These are phyloP conservation scores for Drosophila navojoa DNA, from an alignment of 1,140 invertebrate genomes.

Conservation along the genomic window DNA sequence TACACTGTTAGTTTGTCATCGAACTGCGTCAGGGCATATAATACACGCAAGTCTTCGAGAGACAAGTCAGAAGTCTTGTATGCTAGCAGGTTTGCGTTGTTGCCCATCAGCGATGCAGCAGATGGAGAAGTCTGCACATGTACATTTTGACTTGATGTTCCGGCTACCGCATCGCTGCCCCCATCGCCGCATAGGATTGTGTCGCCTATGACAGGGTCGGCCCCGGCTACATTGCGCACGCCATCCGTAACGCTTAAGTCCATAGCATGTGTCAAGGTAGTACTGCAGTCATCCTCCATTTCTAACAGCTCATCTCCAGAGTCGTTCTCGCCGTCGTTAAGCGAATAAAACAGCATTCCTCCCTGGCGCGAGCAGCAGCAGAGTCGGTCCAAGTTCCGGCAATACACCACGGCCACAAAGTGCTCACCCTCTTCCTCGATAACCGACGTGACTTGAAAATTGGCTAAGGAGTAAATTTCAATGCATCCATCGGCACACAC, in stretches of 20 bases:
- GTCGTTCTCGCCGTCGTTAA: slow-evolving; percentile 89
- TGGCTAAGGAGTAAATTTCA: slow-evolving; percentile 87
- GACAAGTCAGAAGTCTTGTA: slow-evolving; percentile 85
- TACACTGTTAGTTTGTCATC: slow-evolving; percentile 86
- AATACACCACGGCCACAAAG: slow-evolving; percentile 91
- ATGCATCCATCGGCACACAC: slow-evolving; percentile 89
- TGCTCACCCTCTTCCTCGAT: slow-evolving; percentile 88
- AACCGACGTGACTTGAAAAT: slow-evolving; percentile 87
- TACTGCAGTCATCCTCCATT: slow-evolving; percentile 86
- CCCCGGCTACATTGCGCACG: slow-evolving; percentile 15
- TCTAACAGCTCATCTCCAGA: slow-evolving; percentile 88
- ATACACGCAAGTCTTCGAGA: slow-evolving; percentile 85
- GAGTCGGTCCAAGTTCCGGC: slow-evolving; percentile 92
- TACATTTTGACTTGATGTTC: slow-evolving; percentile 25
- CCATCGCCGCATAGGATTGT: slow-evolving; percentile 52
- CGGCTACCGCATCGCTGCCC: slow-evolving; percentile 24
- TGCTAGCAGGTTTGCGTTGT: slow-evolving; percentile 84
- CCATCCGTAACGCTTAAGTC: slow-evolving; percentile 72
- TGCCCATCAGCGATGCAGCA: slow-evolving; percentile 44
- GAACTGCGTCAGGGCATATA: slow-evolving; percentile 88
- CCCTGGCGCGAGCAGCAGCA: slow-evolving; percentile 92
- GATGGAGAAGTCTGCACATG: slow-evolving; percentile 67
- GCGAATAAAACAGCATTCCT: slow-evolving; percentile 91
- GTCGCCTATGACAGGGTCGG: slow-evolving; percentile 10
- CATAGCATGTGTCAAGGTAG: slow-evolving; percentile 68